Evolutionary conservation across 2,113 vertebrate genomes (phyloP).

Genomic region (Promerops cafer): DNA sequence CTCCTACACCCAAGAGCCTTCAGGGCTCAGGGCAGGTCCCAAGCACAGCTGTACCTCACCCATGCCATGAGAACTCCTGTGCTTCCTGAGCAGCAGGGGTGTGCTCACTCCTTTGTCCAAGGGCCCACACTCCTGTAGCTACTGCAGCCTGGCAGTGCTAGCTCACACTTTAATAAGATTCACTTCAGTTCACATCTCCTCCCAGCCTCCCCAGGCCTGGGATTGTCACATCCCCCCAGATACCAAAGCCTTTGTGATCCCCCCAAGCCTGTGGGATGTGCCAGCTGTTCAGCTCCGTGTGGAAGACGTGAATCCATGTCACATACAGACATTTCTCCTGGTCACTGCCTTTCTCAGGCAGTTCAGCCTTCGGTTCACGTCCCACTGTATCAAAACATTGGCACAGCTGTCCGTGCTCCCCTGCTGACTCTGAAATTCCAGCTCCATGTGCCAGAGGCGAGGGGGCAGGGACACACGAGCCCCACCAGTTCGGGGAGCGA

Average conservation of each 20-base stretch:
- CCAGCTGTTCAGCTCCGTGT: not conserved
- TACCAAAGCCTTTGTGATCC: not conserved
- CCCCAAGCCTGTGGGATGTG: not conserved
- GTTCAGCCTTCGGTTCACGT: not conserved
- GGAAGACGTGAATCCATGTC: accelerated
- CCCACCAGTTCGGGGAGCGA: not conserved
- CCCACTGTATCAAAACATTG: not conserved
- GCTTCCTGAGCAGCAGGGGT: not conserved
- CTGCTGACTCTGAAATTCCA: not conserved
- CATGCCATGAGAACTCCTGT: accelerated
- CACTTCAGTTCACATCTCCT: not conserved
- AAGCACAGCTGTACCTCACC: not conserved
- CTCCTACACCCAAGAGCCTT: not conserved
- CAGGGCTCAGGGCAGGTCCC: not conserved
- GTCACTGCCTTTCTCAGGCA: not conserved
- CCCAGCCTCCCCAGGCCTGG: not conserved
- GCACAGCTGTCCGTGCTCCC: not conserved
- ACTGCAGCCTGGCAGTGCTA: not conserved
- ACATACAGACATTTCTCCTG: accelerated
- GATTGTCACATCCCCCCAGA: not conserved
- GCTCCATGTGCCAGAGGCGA: not conserved
- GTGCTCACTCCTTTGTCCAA: not conserved
- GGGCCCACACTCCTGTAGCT: not conserved
- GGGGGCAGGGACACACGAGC: not conserved
- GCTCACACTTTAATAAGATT: not conserved